Evolutionary conservation across 2,888 invertebrate species (phyloP), one percentile per base, ranked within the genome.

Genomic region (Chymomyza fuscimana): DNA sequence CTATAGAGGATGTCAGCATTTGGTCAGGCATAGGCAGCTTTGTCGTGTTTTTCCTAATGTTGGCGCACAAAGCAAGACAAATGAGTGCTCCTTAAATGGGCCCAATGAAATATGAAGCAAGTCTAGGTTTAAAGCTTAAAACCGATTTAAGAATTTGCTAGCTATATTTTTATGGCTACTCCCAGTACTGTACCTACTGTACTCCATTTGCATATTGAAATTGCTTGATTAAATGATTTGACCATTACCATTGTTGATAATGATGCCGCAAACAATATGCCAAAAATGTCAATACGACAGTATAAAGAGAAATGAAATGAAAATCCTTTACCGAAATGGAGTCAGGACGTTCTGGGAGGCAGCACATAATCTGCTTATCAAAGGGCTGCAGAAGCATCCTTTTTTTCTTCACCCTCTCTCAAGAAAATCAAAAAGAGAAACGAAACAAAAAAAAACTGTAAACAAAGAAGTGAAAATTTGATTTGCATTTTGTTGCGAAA

Each of bases 281-380:
- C n/a, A 16, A 4, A 51, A 51, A 51, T n/a, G 2, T n/a, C 16
- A 54, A 19, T 19, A 54, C 19, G 7, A 19, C 16, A 54, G n/a
- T 25, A 19, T 3, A 60, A 61, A 6, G 19, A 61, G 60, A 58
- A 36, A 6, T 16, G 5, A 22, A 52, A 65, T 46, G 62, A 62
- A 40, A 58, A 25, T 25, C 58, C 60, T 60, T 60, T 54, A 19
- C 19, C 12, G 12, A 63, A 54, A 56, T 58, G 65, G 54, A 62
- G 58, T 36, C 74, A 76, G 65, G 69, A 71, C 54, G 76, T 65
- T 51, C 50, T 68, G 63, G 66, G 68, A 64, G 62, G 65, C 70
- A 60, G 77, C 74, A 63, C 70, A 84, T 86, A 83, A 83, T 83
- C 82, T 80, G 80, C 74, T 83, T 83, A 83, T 78, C 76, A 82